Evolutionary conservation across 2,888 invertebrate species (phyloP), one percentile per base, ranked within the genome.

Genomic region (Chymomyza procnemis): DNA sequence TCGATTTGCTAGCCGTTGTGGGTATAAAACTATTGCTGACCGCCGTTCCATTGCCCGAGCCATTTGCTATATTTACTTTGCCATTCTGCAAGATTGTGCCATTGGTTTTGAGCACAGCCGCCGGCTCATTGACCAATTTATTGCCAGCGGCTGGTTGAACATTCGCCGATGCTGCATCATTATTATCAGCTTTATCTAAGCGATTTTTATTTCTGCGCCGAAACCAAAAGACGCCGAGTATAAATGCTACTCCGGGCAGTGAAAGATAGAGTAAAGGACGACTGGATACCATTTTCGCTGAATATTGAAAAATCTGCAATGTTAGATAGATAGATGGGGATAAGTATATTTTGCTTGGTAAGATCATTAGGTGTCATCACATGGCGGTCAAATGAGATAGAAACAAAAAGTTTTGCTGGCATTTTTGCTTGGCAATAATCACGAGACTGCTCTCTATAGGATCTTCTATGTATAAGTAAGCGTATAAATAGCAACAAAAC

Each of bases 171-270:
- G 79, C 74, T 61, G 78, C 79, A 60, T 81, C 88, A 65, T 78
- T 82, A 65, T 78, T 82, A 71, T 80, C 88, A 71, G 71, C 78
- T 69, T 80, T 83, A 68, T 85, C 85, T 80, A 83, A 66, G 74
- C 87, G 86, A 78, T 85, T 89, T 92, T 94, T 90, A 85, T 90
- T 94, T 93, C 94, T 95, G 92, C 94, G 95, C 92, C 94, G 94
- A 94, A 95, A 95, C 96, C 96, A 96, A 84, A 90, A 94, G 90
- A 96, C 94, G 85, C 95, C 95, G 91, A 96, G 92, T 88, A 96
- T 92, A 88, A 95, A 93, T 87, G 95, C 95, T 92, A 96, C 93
- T 87, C 95, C 94, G 90, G 96, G 96, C 86, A 96, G 93, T 87
- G 94, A 95, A 93, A 95, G 94, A 93, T 94, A 94, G 90, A 96